Evolutionary conservation across 92 coral and sea anemone genomes (phyloP).

Genomic region (Pocillopora grandis): DNA sequence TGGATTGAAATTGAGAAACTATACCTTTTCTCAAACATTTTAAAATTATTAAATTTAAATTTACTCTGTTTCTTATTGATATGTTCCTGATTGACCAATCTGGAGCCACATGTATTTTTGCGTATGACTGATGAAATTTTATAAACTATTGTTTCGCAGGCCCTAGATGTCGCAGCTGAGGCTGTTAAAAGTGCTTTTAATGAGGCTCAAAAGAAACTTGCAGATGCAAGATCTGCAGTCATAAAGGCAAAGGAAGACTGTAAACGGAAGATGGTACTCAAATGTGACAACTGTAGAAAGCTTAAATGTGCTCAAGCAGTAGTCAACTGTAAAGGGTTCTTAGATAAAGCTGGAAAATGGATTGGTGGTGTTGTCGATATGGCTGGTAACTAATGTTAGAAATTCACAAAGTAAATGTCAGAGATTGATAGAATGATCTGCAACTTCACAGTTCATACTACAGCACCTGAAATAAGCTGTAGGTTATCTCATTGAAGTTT

Average conservation of each 20-base stretch:
- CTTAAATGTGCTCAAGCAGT: conserved; percentile 87
- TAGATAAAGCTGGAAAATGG: conserved; percentile 92
- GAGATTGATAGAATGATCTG: too few relatives aligned
- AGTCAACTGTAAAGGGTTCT: conserved; percentile 84
- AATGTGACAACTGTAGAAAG: conserved; percentile 81
- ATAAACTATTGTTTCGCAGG: conserved; percentile 34
- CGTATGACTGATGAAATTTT: neutral
- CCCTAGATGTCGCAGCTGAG: conserved; percentile 82
- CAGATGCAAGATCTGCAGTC: conserved; percentile 76
- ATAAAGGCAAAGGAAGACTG: conserved; percentile 83
- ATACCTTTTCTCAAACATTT: too few relatives aligned
- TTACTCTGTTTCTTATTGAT: too few relatives aligned
- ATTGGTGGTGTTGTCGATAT: conserved; percentile 86
- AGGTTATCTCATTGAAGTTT: too few relatives aligned
- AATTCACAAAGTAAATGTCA: neutral
- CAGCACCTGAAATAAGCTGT: too few relatives aligned
- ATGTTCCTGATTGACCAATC: too few relatives aligned
- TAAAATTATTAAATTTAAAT: too few relatives aligned
- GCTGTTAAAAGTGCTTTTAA: conserved; percentile 90
- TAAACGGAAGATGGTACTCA: conserved; percentile 85
- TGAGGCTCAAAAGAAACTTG: conserved; percentile 76
- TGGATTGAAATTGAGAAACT: too few relatives aligned
- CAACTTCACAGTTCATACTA: too few relatives aligned
- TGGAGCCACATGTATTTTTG: too few relatives aligned
- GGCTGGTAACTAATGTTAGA: conserved; percentile 58